These are phyloP conservation scores for Pantherophis guttatus DNA, from an alignment of 2,113 vertebrate genomes.

Conservation along the genomic window DNA sequence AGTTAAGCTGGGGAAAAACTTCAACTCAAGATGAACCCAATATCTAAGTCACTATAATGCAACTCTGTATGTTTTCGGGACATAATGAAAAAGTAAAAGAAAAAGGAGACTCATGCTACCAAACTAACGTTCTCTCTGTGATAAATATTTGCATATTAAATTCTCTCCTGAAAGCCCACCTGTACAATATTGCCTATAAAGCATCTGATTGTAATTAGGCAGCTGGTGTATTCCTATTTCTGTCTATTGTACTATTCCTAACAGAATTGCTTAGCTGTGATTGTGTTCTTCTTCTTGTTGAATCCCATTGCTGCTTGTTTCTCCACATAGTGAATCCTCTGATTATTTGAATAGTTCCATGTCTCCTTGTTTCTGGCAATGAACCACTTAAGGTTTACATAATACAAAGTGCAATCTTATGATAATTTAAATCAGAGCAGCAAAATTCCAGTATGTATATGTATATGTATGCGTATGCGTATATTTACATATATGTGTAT, in stretches of 20 bases:
- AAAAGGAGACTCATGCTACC: neutral
- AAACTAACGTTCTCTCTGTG: neutral
- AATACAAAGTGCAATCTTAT: neutral
- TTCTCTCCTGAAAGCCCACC: conserved; percentile 20
- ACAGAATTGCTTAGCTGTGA: neutral
- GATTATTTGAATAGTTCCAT: neutral
- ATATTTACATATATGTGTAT: neutral
- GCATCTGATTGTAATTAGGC: conserved; percentile 9
- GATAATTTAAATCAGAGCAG: neutral
- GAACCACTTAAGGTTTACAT: neutral
- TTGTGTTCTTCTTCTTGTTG: neutral
- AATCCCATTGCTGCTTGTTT: neutral
- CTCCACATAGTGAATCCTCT: neutral
- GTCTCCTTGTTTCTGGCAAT: neutral
- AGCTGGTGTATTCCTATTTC: fast-evolving
- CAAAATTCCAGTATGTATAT: neutral
- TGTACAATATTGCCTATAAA: conserved; percentile 13
- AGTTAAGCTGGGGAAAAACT: neutral
- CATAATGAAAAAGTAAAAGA: neutral
- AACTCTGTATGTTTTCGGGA: neutral
- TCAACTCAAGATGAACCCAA: neutral
- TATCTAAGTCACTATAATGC: neutral
- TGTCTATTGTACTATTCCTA: conserved; percentile 7
- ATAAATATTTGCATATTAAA: conserved; percentile 22
- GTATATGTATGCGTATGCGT: too few relatives aligned